These are phyloP conservation scores for Labroides dimidiatus DNA, from an alignment of 2,797 vertebrate species.

Conservation along the genomic window DNA sequence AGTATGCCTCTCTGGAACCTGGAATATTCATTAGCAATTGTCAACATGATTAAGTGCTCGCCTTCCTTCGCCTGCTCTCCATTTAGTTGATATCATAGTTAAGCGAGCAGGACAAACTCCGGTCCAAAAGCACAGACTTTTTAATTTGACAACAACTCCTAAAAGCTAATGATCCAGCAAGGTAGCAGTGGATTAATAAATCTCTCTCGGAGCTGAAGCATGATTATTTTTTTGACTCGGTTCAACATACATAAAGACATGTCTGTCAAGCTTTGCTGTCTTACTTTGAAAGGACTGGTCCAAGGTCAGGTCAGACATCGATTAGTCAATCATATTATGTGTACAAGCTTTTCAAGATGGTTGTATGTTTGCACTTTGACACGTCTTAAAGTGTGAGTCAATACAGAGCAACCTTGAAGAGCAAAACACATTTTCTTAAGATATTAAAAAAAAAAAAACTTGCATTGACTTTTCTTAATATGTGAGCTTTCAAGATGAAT, in stretches of 20 bases:
- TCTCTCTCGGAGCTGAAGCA: slow-evolving; percentile 15
- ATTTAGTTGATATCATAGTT: slow-evolving; percentile 50
- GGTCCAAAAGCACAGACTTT: slow-evolving; percentile 28
- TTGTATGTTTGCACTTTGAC: slow-evolving; percentile 1
- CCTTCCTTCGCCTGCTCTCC: slow-evolving; percentile 34
- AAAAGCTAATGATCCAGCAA: slow-evolving; percentile 25
- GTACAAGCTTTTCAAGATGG: neutral
- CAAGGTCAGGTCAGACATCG: slow-evolving; percentile 23
- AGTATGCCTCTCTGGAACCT: slow-evolving; percentile 29
- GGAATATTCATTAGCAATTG: slow-evolving; percentile 60
- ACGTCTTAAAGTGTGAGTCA: slow-evolving; percentile 1
- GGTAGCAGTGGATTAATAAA: slow-evolving; percentile 31
- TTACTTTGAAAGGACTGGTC: neutral
- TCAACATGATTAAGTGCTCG: slow-evolving; percentile 59
- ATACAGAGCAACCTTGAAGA: slow-evolving; percentile 12
- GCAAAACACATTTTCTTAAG: neutral
- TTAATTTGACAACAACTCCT: slow-evolving; percentile 53
- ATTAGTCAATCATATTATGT: slow-evolving; percentile 3
- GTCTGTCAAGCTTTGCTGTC: neutral
- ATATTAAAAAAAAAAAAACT: too few relatives aligned
- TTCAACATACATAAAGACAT: slow-evolving; percentile 2
- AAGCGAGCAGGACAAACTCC: slow-evolving; percentile 37
- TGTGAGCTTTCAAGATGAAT: neutral
- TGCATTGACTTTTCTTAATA: slow-evolving; percentile 1
- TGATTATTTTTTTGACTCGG: slow-evolving; percentile 11